Conservation (phyloP, 2,113 vertebrate species). For the Gobiocypris rarus region DNA sequence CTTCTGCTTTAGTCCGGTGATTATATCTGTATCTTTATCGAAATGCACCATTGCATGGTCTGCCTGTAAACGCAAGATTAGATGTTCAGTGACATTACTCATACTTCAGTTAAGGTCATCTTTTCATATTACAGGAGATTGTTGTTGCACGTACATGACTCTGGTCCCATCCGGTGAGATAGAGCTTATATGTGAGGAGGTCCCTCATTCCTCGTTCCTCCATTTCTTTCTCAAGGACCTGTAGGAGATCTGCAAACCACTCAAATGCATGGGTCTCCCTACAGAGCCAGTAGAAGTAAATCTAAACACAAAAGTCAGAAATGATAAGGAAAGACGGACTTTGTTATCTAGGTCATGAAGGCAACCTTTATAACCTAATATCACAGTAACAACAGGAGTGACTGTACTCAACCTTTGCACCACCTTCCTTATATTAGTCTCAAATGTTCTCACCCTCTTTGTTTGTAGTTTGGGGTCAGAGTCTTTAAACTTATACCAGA, state of each 20-base stretch:
- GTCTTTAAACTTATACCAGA: constrained; percentile 91
- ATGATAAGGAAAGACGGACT: constrained; percentile 13
- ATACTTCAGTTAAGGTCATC: background rate
- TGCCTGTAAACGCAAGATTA: background rate
- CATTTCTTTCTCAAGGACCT: constrained; percentile 89
- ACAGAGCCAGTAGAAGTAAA: constrained; percentile 96
- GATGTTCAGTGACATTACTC: background rate
- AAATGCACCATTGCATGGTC: constrained; percentile 71
- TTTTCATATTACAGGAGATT: background rate
- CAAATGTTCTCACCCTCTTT: constrained; percentile 76
- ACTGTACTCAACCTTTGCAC: background rate
- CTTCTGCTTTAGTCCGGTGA: constrained; percentile 91
- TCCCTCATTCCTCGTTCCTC: constrained; percentile 81
- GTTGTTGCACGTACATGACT: constrained; percentile 76
- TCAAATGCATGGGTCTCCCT: constrained; percentile 88
- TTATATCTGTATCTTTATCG: constrained; percentile 78
- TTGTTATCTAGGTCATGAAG: background rate
- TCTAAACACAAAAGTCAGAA: constrained; percentile 73
- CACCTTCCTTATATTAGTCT: background rate
- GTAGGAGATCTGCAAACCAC: constrained; percentile 90
- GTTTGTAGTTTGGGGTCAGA: constrained; percentile 83
- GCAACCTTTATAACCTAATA: background rate
- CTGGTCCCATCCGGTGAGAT: constrained; percentile 86
- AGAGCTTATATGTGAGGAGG: constrained; percentile 91
- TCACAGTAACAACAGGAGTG: background rate